phyloP scores from a whole-genome alignment of 2,888 invertebrate species.

The Lasioglossum oenotherae region DNA sequence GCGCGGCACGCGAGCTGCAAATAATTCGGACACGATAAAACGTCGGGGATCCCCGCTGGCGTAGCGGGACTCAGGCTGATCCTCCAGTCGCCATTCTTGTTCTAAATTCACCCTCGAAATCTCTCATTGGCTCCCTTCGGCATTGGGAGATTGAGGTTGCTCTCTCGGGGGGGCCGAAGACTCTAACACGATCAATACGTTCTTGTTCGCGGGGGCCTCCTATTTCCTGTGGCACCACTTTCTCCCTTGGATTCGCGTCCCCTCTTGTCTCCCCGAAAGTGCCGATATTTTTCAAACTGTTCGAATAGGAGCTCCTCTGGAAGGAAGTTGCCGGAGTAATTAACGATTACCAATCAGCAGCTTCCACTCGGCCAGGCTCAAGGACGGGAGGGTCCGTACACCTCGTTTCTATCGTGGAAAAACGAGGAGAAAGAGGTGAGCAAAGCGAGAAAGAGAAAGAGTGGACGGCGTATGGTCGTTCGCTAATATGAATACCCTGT shows the following conservation, averaged over 20 bases:
- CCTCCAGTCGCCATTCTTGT: conserved; percentile 56
- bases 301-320: conserved; percentile 57
- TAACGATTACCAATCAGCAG: conserved; percentile 77
- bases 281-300: conserved; percentile 58
- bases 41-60: background rate
- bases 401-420: conserved; percentile 45
- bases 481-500: conserved; percentile 83
- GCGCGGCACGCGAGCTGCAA: background rate
- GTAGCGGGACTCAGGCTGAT: conserved; percentile 31
- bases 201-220: conserved; percentile 37
- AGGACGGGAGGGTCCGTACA: conserved; percentile 51
- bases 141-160: conserved; percentile 30
- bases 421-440: conserved; percentile 45
- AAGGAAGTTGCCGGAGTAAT: conserved; percentile 72
- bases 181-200: conserved; percentile 63
- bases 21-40: conserved; percentile 10
- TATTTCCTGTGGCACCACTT: conserved; percentile 34
- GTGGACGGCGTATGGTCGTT: conserved; percentile 70
- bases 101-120: conserved; percentile 54
- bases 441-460: conserved; percentile 65
- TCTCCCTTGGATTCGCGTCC: conserved; percentile 24
- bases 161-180: conserved; percentile 49
- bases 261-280: conserved; percentile 20
- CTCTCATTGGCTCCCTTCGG: conserved; percentile 50
- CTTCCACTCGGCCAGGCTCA: conserved; percentile 68